Conservation (phyloP, 1,140 invertebrate genomes). For the Neotoxoptera formosana region DNA sequence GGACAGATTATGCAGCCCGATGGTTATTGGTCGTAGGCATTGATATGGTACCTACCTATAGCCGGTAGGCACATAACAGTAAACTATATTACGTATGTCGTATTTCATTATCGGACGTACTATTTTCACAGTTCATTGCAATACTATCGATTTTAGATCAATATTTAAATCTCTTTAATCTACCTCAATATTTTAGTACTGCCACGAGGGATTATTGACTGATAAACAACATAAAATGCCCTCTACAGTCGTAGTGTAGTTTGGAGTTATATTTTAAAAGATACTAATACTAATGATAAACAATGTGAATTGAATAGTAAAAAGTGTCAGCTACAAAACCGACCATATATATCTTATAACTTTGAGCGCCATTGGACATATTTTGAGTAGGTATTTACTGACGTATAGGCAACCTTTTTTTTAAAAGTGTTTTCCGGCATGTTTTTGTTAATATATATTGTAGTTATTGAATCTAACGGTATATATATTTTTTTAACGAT, state of each 20-base stretch:
- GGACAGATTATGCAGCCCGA: background rate
- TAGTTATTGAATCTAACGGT: no score
- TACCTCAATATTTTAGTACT: background rate
- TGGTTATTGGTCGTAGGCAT: background rate
- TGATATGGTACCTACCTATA: background rate
- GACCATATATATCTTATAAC: no score
- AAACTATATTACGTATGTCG: background rate
- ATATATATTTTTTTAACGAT: no score
- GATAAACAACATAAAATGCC: background rate
- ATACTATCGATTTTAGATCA: background rate
- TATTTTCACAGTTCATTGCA: background rate
- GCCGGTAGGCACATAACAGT: background rate
- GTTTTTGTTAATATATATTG: no score
- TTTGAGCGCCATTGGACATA: no score
- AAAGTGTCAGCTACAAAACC: no score
- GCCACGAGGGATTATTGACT: background rate
- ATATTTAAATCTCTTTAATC: background rate
- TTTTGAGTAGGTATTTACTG: no score
- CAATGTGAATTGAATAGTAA: no score
- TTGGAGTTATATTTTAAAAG: no score
- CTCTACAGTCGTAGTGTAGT: background rate
- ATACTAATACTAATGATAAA: no score
- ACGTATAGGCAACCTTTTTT: no score
- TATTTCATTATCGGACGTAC: background rate
- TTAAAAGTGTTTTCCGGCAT: no score